Conservation (phyloP, 2,113 vertebrate genomes). For the Misgurnus anguillicaudatus region DNA sequence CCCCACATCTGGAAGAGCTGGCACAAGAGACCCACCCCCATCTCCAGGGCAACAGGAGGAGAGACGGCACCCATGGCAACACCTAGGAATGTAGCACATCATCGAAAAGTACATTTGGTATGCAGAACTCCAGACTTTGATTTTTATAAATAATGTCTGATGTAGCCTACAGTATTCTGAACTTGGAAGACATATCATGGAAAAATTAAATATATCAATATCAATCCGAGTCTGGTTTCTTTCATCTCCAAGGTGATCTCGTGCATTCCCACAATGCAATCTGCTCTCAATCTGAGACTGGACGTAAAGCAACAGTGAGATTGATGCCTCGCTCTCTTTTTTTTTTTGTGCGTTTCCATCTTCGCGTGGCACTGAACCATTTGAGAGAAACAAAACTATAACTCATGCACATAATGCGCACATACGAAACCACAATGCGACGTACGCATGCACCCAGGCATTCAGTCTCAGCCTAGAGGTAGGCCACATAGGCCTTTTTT, state of each 20-base stretch:
- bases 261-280: slow-evolving; percentile 16
- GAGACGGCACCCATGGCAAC: slow-evolving; percentile 75
- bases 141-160: not conserved
- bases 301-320: slow-evolving; percentile 38
- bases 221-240: slow-evolving; percentile 22
- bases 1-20: slow-evolving; percentile 80
- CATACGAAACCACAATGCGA: slow-evolving; percentile 1
- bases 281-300: slow-evolving; percentile 41
- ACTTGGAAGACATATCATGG: slow-evolving; percentile 15
- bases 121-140: not conserved
- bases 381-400: slow-evolving; percentile 65
- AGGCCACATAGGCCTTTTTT: not conserved
- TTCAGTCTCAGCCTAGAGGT: not conserved
- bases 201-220: not conserved
- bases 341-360: slow-evolving; percentile 49
- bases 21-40: slow-evolving; percentile 80
- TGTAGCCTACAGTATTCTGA: not conserved
- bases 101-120: not conserved
- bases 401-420: slow-evolving; percentile 53
- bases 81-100: slow-evolving; percentile 64
- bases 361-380: slow-evolving; percentile 51
- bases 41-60: slow-evolving; percentile 82
- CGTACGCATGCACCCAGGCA: slow-evolving; percentile 1
- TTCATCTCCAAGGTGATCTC: slow-evolving; percentile 3
- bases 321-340: slow-evolving; percentile 41